Evolutionary conservation across 2,797 vertebrate species (phyloP).

Genomic region (Microtus agrestis): DNA sequence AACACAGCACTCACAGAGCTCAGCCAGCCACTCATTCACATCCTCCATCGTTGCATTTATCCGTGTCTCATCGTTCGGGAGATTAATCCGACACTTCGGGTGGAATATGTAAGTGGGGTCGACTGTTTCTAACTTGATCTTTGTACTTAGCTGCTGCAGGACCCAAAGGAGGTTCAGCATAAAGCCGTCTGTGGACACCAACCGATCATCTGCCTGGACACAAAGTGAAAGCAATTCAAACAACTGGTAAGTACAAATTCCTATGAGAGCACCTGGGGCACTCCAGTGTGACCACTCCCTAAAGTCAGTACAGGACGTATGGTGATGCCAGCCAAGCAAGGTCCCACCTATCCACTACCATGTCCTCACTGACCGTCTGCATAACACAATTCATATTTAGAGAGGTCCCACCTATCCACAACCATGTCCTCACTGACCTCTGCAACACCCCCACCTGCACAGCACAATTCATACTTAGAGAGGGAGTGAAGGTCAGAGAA

Average conservation of each 20-base stretch:
- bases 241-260: background rate
- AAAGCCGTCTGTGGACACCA: slow-evolving; percentile 98
- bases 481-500: background rate
- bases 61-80: slow-evolving; percentile 95
- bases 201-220: slow-evolving; percentile 95
- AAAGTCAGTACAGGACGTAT: fast-evolving
- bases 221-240: slow-evolving; percentile 28
- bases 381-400: fast-evolving
- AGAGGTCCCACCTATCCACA: background rate
- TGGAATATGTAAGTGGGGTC: slow-evolving; percentile 98
- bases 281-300: background rate
- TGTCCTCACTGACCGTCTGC: too few species aligned
- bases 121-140: slow-evolving; percentile 98
- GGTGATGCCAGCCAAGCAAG: background rate
- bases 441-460: background rate
- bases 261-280: background rate
- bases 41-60: slow-evolving; percentile 98
- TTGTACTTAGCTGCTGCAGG: slow-evolving; percentile 98
- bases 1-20: slow-evolving; percentile 91
- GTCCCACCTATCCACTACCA: background rate
- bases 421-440: too few species aligned
- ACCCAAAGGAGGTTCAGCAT: slow-evolving; percentile 99
- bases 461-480: background rate
- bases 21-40: slow-evolving; percentile 93
- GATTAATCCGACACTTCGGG: slow-evolving; percentile 94